Evolutionary conservation across 2,797 vertebrate species (phyloP).

Genomic region (Merluccius polli): DNA sequence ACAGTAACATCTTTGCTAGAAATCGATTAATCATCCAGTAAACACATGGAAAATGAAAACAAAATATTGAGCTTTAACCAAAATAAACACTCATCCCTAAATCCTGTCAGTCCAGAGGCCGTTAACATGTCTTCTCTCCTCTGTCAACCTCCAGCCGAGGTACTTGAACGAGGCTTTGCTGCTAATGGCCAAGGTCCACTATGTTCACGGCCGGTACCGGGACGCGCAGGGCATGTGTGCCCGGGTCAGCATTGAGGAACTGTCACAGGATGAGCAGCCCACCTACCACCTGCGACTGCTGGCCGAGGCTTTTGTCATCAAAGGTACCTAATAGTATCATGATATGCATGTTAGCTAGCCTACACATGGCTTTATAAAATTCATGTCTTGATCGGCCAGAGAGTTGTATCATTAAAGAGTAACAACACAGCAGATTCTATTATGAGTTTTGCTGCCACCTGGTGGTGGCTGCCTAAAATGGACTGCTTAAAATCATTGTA

Average conservation of each 20-base stretch:
- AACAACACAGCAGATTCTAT: too few species aligned
- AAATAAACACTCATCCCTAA: neutral
- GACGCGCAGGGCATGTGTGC: slow-evolving; percentile 97
- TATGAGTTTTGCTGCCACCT: too few species aligned
- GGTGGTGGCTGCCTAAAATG: too few species aligned
- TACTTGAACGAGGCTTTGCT: slow-evolving; percentile 89
- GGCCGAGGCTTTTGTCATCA: slow-evolving; percentile 91
- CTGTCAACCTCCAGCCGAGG: slow-evolving; percentile 71
- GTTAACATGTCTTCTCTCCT: neutral
- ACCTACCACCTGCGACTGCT: slow-evolving; percentile 88
- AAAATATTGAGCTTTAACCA: neutral
- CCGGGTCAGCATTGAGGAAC: slow-evolving; percentile 85
- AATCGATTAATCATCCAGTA: neutral
- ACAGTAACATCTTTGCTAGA: neutral
- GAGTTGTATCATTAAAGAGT: too few species aligned
- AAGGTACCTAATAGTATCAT: slow-evolving; percentile 77
- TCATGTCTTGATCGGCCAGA: too few species aligned
- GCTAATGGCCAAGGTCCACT: slow-evolving; percentile 92
- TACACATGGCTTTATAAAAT: too few species aligned
- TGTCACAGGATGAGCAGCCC: slow-evolving; percentile 81
- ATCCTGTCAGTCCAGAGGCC: neutral
- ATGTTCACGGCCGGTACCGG: slow-evolving; percentile 86
- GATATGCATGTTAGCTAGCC: neutral
- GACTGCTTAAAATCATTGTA: too few species aligned
- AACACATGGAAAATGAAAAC: neutral